Evolutionary conservation across 2,113 vertebrate genomes (phyloP).

Genomic region (Recurvirostra avosetta): DNA sequence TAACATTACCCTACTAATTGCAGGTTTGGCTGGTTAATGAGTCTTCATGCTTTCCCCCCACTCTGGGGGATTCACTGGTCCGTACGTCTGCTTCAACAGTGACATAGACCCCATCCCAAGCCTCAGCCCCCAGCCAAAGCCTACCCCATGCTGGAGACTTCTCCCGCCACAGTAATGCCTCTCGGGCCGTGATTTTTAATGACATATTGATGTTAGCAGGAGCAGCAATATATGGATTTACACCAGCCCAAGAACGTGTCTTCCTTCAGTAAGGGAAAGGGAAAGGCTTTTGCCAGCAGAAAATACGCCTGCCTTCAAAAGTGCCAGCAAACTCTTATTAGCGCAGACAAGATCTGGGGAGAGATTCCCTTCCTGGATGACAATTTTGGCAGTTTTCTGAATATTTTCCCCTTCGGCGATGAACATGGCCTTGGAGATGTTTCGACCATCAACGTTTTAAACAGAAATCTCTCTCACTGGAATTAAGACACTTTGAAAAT

Average conservation of each 20-base stretch:
- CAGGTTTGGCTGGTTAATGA: background rate
- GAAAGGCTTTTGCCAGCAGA: background rate
- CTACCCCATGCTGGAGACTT: background rate
- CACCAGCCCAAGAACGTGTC: fast-evolving
- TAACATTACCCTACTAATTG: background rate
- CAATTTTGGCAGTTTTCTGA: conserved; percentile 34
- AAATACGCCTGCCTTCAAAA: background rate
- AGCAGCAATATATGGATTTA: background rate
- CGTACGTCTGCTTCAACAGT: background rate
- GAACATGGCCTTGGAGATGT: background rate
- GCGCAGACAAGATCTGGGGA: background rate
- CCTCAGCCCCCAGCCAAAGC: background rate
- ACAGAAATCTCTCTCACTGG: background rate
- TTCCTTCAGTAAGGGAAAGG: background rate
- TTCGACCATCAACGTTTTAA: background rate
- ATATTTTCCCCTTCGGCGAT: background rate
- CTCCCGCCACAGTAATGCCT: background rate
- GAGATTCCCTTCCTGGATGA: conserved; percentile 7
- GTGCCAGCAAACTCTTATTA: conserved; percentile 41
- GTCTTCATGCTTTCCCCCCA: background rate
- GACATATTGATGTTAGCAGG: background rate
- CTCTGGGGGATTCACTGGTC: fast-evolving
- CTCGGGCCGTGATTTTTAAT: background rate
- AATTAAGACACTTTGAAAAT: background rate
- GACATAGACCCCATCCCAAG: background rate